Conservation (phyloP, 2,888 invertebrate species). For the Stenolophus ochropezus region DNA sequence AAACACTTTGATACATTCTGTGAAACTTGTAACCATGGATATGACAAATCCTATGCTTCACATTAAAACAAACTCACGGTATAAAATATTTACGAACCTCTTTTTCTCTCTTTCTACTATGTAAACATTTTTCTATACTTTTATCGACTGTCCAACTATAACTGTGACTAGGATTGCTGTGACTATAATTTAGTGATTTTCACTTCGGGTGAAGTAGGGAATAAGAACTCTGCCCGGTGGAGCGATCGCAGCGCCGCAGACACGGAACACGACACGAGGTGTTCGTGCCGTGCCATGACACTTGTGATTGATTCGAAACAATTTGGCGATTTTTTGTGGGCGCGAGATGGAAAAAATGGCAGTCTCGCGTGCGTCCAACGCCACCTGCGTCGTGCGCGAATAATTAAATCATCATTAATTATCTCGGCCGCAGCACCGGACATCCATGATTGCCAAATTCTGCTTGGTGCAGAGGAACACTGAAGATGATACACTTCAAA, state of each 20-base stretch:
- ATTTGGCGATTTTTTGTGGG: conserved; percentile 54
- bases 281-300: conserved; percentile 40
- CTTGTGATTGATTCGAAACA: conserved; percentile 56
- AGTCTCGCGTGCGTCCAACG: conserved; percentile 49
- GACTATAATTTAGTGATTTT: too few species aligned
- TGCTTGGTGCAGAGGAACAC: neutral
- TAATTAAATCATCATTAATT: conserved; percentile 59
- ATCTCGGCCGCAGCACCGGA: neutral
- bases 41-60: too few species aligned
- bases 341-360: conserved; percentile 50
- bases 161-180: too few species aligned
- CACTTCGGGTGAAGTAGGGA: too few species aligned
- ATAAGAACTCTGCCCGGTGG: neutral
- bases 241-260: neutral
- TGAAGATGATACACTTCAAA: neutral
- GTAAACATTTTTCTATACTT: too few species aligned
- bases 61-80: too few species aligned
- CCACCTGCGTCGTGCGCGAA: conserved; percentile 44
- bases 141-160: too few species aligned
- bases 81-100: too few species aligned
- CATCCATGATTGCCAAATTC: neutral
- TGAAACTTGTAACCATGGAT: too few species aligned
- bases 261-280: conserved; percentile 4
- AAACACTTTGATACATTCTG: too few species aligned
- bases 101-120: too few species aligned